phyloP scores from a whole-genome alignment of 2,888 invertebrate species.

The Fabriciana adippe region DNA sequence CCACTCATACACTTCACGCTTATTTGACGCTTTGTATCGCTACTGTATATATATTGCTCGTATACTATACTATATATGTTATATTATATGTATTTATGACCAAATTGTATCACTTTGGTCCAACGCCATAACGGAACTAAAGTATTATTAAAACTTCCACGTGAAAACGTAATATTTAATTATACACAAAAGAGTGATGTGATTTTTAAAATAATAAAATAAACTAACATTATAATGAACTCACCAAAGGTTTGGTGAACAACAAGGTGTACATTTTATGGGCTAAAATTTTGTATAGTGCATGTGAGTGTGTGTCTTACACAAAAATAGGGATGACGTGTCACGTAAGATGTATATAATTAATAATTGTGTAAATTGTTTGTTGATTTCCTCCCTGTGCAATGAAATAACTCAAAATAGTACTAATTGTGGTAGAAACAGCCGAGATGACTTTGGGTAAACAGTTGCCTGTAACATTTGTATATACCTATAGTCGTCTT shows the following conservation, averaged over 20 bases:
- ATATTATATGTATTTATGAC: conserved; percentile 46
- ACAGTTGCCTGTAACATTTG: too few relatives aligned
- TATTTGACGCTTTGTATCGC: conserved; percentile 51
- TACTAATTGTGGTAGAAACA: too few relatives aligned
- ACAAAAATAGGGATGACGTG: not conserved
- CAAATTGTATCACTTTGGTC: conserved; percentile 64
- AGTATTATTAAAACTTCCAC: conserved; percentile 26
- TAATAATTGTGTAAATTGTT: too few relatives aligned
- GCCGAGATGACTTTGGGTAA: too few relatives aligned
- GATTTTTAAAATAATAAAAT: conserved; percentile 21
- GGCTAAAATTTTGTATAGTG: conserved; percentile 34
- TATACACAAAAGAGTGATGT: conserved; percentile 23
- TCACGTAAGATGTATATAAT: not conserved
- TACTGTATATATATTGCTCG: conserved; percentile 57
- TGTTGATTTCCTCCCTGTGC: too few relatives aligned
- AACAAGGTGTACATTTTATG: conserved; percentile 13
- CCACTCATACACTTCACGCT: conserved; percentile 59
- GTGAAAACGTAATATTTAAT: conserved; percentile 18
- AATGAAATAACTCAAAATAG: too few relatives aligned
- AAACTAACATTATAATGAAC: conserved; percentile 25
- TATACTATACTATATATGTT: conserved; percentile 45
- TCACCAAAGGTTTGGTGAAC: conserved; percentile 15
- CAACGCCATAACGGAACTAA: conserved; percentile 32
- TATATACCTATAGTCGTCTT: too few relatives aligned
- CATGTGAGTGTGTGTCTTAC: conserved; percentile 37